Conservation (phyloP, 2,113 vertebrate genomes). For the Gila orcuttii region DNA sequence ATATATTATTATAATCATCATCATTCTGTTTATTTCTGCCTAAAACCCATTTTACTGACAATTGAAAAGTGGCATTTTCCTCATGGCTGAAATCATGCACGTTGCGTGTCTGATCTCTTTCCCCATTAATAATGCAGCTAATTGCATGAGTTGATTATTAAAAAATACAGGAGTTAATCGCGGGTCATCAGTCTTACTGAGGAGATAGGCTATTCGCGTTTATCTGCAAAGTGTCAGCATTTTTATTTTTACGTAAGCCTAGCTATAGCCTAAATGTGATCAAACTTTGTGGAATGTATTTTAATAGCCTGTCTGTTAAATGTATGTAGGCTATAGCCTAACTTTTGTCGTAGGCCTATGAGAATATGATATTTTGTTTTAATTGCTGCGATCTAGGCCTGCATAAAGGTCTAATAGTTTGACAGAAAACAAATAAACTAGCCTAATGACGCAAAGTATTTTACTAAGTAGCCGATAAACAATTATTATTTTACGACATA, state of each 20-base stretch:
- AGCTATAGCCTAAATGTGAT: neutral
- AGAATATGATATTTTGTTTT: neutral
- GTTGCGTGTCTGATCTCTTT: neutral
- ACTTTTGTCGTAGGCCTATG: neutral
- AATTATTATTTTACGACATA: neutral
- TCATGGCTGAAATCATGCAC: neutral
- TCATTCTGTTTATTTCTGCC: neutral
- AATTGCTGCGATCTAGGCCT: neutral
- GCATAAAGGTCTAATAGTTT: neutral
- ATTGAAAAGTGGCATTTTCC: neutral
- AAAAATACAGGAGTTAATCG: neutral
- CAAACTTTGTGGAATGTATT: neutral
- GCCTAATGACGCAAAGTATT: neutral
- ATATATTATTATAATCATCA: neutral
- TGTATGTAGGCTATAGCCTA: neutral
- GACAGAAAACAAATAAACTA: neutral
- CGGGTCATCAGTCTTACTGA: neutral
- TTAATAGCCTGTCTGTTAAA: conserved; percentile 1
- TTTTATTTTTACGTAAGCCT: neutral
- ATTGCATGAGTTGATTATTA: neutral
- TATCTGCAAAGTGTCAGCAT: neutral
- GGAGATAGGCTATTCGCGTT: neutral
- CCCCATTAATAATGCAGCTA: neutral
- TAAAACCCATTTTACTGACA: neutral
- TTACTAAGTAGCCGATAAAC: neutral